These are phyloP conservation scores for Drosophila arizonae DNA, from an alignment of 1,140 invertebrate species.

Conservation along the genomic window DNA sequence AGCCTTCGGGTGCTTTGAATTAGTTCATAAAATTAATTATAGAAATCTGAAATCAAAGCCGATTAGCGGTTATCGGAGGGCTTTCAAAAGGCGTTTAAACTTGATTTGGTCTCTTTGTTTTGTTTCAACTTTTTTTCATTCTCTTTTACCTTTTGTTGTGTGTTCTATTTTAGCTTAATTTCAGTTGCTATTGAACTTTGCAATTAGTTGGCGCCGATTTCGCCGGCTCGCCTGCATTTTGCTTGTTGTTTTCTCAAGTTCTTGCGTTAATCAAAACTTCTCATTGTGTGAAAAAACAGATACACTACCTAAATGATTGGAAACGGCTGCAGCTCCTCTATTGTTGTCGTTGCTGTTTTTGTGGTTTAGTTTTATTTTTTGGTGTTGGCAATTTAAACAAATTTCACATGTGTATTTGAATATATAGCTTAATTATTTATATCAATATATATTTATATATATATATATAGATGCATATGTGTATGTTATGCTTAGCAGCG, in stretches of 20 bases:
- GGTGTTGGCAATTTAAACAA: conserved; percentile 19
- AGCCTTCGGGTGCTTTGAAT: conserved; percentile 9
- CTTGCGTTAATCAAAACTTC: conserved; percentile 47
- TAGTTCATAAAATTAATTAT: conserved; percentile 46
- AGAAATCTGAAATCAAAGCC: conserved; percentile 41
- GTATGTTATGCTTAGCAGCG: conserved; percentile 49
- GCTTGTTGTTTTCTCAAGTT: conserved; percentile 31
- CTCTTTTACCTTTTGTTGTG: conserved; percentile 12
- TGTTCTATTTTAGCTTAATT: conserved; percentile 52
- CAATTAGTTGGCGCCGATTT: conserved; percentile 63
- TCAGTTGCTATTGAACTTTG: conserved; percentile 64
- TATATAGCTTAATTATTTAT: conserved; percentile 54
- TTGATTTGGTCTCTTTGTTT: conserved; percentile 31
- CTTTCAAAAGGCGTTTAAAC: conserved; percentile 4
- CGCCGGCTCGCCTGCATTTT: conserved; percentile 43
- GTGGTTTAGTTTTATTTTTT: not conserved
- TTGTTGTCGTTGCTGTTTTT: conserved; percentile 16
- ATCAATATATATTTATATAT: conserved; percentile 49
- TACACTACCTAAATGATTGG: conserved; percentile 40
- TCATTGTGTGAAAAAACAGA: conserved; percentile 43
- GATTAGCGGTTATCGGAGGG: conserved; percentile 39
- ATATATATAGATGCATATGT: conserved; percentile 39
- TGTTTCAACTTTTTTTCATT: conserved; percentile 32
- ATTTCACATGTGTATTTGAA: conserved; percentile 45
- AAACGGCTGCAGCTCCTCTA: conserved; percentile 1